Evolutionary conservation across 2,888 invertebrate genomes (phyloP).

Genomic region (Drosophila prostipennis): DNA sequence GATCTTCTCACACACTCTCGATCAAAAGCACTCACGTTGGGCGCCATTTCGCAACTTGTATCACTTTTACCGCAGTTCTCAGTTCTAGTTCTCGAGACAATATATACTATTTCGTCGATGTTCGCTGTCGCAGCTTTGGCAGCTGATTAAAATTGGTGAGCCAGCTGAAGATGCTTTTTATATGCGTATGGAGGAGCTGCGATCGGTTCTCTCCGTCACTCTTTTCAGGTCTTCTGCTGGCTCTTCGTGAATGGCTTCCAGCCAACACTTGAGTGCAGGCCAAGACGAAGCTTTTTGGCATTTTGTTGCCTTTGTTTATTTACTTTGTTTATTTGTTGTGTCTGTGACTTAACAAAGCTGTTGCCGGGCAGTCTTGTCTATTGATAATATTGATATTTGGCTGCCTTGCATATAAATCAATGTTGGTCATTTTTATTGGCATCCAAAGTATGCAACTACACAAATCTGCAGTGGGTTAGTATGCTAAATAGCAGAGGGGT

Average conservation of each 20-base stretch:
- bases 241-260: constrained; percentile 28
- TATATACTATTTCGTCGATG: constrained; percentile 26
- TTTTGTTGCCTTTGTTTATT: constrained; percentile 50
- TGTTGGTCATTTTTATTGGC: constrained; percentile 74
- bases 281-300: constrained; percentile 52
- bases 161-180: constrained; percentile 82
- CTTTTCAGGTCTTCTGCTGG: constrained; percentile 11
- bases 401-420: constrained; percentile 80
- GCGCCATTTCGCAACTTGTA: constrained; percentile 42
- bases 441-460: constrained; percentile 65
- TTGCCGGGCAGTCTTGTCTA: constrained; percentile 61
- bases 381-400: constrained; percentile 68
- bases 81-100: constrained; percentile 41
- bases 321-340: constrained; percentile 38
- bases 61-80: not conserved
- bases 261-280: constrained; percentile 54
- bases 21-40: constrained; percentile 60
- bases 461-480: constrained; percentile 43
- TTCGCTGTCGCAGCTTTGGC: constrained; percentile 70
- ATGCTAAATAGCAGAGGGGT: too few relatives aligned
- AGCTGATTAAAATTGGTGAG: constrained; percentile 82
- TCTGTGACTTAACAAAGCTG: constrained; percentile 44
- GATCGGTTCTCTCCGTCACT: constrained; percentile 36
- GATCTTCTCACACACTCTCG: not conserved
- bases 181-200: constrained; percentile 51